A percentile compares a stretch with the other conserved stretches of the same genome.
Conservation (phyloP, 1,140 invertebrate species). For the Cyrtorhinus lividipennis region DNA sequence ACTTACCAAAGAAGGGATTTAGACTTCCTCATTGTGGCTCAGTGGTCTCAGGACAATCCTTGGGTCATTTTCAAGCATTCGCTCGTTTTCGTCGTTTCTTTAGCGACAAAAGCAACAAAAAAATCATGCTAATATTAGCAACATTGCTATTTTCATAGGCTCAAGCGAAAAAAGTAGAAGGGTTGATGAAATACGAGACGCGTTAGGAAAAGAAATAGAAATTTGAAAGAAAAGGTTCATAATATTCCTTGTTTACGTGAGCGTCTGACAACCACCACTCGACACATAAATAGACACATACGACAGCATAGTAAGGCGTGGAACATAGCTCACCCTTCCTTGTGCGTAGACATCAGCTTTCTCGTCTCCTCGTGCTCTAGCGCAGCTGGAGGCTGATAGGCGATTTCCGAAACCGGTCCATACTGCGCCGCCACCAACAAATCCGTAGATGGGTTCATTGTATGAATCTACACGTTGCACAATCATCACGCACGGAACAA, state of each 20-base stretch:
- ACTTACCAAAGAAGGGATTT: conserved; percentile 23
- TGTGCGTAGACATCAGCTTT: conserved; percentile 46
- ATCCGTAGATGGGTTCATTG: conserved; percentile 52
- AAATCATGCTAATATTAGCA: no score
- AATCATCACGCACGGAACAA: conserved; percentile 20
- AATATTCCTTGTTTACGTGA: no score
- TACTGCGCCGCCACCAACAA: conserved; percentile 50
- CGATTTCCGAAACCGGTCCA: conserved; percentile 47
- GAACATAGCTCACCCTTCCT: conserved; percentile 43
- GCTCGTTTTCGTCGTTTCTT: conserved; percentile 48
- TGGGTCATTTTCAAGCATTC: conserved; percentile 48
- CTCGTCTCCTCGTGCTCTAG: conserved; percentile 44
- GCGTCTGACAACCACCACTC: no score
- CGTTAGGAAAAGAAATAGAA: no score
- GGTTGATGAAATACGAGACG: no score
- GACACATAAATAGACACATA: no score
- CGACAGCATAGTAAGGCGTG: no score
- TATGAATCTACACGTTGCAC: conserved; percentile 26
- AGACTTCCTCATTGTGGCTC: conserved; percentile 35
- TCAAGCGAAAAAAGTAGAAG: no score
- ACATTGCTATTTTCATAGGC: no score
- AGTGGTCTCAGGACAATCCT: conserved; percentile 43
- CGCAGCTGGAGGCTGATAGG: conserved; percentile 37
- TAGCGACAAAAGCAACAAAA: conserved; percentile 1
- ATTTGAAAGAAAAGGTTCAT: no score